Evolutionary conservation across 2,888 invertebrate species (phyloP), one percentile per base, ranked within the genome.

Genomic region (Thera obeliscata): DNA sequence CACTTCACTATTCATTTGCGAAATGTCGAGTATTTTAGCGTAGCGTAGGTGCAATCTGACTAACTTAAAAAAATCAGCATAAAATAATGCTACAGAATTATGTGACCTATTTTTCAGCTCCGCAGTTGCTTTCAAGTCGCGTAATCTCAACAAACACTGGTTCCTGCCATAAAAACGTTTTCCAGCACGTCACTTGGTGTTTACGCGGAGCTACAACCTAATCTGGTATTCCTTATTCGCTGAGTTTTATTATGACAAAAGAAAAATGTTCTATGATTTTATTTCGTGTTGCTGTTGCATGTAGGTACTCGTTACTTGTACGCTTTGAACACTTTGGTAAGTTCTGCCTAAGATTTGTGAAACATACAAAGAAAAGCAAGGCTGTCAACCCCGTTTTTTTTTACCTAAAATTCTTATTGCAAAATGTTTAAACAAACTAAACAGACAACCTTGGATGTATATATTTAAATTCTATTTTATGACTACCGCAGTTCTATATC

Each of bases 81-180:
- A 62, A 36, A 56, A 56, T 55, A 54, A 43, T 46, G n/a, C 54
- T 61, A 54, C 41, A 61, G 8, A 46, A 61, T 61, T 33, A 54
- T 56, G 50, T 50, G 55, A 62, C 62, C 55, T 62, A 62, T 49
- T 64, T 60, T 54, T 59, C 5, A 55, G 36, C 48, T 59, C 46
- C 55, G 55, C 61, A 63, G 55, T 61, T 52, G 56, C 61, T 58
- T 56, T 61, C 58, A 61, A 50, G 61, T 61, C 58, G 54, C 61
- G 57, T 65, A 63, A 60, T 69, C 69, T 54, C 58, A 55, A 61
- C 61, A 65, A 69, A 62, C 60, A 60, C 55, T 64, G 58, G 66
- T 54, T 62, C 50, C 60, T 57, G 66, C 55, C 69, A 69, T 69
- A 63, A 69, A 69, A 69, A 66, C 59, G 55, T 66, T 69, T 66